Conservation (phyloP, 2,113 vertebrate genomes). For the Sander vitreus region DNA sequence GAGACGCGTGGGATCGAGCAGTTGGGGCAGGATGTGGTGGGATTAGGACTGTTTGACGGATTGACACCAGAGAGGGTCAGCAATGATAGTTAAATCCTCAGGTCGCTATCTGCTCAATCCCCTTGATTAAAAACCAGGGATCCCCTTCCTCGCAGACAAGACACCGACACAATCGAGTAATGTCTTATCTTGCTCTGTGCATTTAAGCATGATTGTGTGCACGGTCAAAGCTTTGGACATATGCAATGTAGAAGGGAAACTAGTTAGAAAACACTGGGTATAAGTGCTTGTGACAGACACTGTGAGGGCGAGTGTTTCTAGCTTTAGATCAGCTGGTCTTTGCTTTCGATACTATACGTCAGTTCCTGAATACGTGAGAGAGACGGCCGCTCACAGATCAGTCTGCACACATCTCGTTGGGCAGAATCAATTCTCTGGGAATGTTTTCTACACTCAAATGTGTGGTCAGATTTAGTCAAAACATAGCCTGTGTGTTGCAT, state of each 20-base stretch:
- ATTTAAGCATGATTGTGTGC: background rate
- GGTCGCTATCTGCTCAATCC: conserved; percentile 17
- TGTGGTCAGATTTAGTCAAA: background rate
- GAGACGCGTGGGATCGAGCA: background rate
- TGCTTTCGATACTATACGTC: background rate
- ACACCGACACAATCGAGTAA: background rate
- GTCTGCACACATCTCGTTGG: background rate
- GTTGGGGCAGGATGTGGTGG: conserved; percentile 20
- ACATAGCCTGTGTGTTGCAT: background rate
- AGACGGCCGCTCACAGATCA: background rate
- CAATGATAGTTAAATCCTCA: conserved; percentile 14
- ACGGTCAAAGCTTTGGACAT: background rate
- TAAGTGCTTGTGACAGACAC: background rate
- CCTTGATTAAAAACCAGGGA: conserved; percentile 28
- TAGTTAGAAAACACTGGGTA: background rate
- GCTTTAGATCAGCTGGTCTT: background rate
- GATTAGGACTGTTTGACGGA: conserved; percentile 35
- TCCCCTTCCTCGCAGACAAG: background rate
- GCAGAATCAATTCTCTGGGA: background rate
- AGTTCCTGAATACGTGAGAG: background rate
- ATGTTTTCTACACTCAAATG: background rate
- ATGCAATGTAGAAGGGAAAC: background rate
- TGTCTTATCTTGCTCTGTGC: no score
- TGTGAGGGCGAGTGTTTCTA: background rate
- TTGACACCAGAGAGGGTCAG: conserved; percentile 37